Evolutionary conservation across 2,888 invertebrate genomes (phyloP).

Genomic region (Eremobia ochroleuca): DNA sequence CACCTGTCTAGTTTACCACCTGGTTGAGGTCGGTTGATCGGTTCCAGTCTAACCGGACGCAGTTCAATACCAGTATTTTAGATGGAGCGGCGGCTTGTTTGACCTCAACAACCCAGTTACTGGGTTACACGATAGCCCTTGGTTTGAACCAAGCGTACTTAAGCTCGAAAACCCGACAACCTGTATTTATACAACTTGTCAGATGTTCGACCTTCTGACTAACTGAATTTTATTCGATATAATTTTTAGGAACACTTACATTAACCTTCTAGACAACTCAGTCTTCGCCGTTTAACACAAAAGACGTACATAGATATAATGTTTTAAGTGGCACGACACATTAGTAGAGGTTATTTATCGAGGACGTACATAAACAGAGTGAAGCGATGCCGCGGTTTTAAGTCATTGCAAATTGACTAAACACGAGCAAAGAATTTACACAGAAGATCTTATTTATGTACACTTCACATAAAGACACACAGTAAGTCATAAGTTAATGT

Average conservation of each 20-base stretch:
- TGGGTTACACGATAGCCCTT: neutral
- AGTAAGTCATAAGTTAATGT: neutral
- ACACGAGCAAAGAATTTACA: constrained; percentile 49
- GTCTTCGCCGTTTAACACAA: constrained; percentile 14
- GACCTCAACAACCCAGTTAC: neutral
- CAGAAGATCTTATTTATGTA: constrained; percentile 24
- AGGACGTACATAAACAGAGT: constrained; percentile 43
- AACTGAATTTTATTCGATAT: too few species aligned
- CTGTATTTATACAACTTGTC: neutral
- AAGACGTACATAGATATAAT: constrained; percentile 1
- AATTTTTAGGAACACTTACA: constrained; percentile 51
- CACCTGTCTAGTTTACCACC: neutral
- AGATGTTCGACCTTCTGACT: neutral
- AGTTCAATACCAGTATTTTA: neutral
- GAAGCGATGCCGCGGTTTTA: constrained; percentile 39
- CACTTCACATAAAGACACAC: constrained; percentile 1
- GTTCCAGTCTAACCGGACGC: neutral
- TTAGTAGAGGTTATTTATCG: constrained; percentile 40
- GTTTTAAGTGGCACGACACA: constrained; percentile 10
- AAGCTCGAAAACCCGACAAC: neutral
- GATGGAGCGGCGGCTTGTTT: neutral
- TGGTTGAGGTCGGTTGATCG: neutral
- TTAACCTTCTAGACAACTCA: constrained; percentile 2
- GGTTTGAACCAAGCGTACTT: neutral
- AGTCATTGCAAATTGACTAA: constrained; percentile 47